A percentile compares a stretch with the other conserved stretches of the same genome.
These are phyloP conservation scores for Urocolius indicus DNA, from an alignment of 2,113 vertebrate species.

Conservation along the genomic window DNA sequence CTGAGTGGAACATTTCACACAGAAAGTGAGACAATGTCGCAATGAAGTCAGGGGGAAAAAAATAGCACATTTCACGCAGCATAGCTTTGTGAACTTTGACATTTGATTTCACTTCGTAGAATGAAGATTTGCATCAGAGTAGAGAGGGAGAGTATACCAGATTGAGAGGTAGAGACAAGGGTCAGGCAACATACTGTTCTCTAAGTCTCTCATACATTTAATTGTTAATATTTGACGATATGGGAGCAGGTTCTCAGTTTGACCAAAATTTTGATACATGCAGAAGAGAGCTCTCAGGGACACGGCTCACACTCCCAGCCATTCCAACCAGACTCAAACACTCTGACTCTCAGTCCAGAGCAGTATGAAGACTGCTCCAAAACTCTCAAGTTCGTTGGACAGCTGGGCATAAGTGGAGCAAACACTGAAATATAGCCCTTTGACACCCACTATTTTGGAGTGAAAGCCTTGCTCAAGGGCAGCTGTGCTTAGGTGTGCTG, in stretches of 20 bases:
- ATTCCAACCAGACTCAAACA: not conserved
- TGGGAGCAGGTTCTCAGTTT: not conserved
- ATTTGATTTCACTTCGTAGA: slow-evolving; percentile 44
- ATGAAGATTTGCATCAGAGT: not conserved
- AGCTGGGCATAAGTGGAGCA: not conserved
- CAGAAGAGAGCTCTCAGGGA: not conserved
- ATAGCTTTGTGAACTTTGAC: slow-evolving; percentile 36
- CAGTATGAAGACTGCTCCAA: not conserved
- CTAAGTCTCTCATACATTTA: not conserved
- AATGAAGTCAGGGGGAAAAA: not conserved
- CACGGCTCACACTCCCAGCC: not conserved
- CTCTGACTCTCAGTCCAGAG: not conserved
- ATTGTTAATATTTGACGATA: not conserved
- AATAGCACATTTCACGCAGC: slow-evolving; percentile 1
- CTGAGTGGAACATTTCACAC: slow-evolving; percentile 61
- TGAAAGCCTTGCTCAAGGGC: not conserved
- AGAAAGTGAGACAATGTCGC: slow-evolving; percentile 63
- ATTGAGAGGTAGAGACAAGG: not conserved
- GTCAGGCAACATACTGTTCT: not conserved
- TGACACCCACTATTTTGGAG: not conserved
- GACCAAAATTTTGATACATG: not conserved
- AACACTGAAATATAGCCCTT: not conserved
- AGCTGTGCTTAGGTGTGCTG: not conserved
- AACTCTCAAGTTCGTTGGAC: not conserved
- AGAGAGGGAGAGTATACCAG: not conserved